These are phyloP conservation scores for Spinibarbus caldwelli DNA, from an alignment of 2,797 vertebrate species.

Conservation along the genomic window DNA sequence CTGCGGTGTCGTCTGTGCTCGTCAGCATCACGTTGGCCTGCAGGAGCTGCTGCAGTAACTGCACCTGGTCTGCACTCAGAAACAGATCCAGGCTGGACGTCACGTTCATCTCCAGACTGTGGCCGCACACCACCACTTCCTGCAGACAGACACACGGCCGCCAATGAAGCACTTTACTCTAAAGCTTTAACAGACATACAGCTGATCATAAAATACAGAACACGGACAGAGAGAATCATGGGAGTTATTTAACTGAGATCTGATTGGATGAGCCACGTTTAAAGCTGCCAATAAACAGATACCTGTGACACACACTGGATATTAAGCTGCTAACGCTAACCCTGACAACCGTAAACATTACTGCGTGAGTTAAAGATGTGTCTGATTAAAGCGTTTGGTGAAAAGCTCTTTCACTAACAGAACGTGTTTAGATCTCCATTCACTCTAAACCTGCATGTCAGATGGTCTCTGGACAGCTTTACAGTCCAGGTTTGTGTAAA, in stretches of 20 bases:
- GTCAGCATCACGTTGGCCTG: conserved; percentile 84
- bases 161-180: neutral
- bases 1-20: conserved; percentile 51
- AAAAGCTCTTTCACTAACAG: neutral
- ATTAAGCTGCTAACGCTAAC: neutral
- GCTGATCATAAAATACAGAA: neutral
- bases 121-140: conserved; percentile 98
- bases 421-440: neutral
- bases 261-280: neutral
- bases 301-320: neutral
- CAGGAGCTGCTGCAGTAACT: conserved; percentile 91
- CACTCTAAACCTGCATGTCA: neutral
- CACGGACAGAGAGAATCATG: neutral
- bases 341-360: neutral
- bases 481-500: neutral
- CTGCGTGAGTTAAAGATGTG: neutral
- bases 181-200: neutral
- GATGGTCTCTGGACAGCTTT: neutral
- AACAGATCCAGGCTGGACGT: conserved; percentile 97
- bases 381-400: neutral
- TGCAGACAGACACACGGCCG: conserved; percentile 63
- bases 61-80: conserved; percentile 91
- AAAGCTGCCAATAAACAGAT: neutral
- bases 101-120: conserved; percentile 97
- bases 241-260: neutral